Conservation (phyloP, 2,797 vertebrate species). For the Microctenopoma stevenorrisi region DNA sequence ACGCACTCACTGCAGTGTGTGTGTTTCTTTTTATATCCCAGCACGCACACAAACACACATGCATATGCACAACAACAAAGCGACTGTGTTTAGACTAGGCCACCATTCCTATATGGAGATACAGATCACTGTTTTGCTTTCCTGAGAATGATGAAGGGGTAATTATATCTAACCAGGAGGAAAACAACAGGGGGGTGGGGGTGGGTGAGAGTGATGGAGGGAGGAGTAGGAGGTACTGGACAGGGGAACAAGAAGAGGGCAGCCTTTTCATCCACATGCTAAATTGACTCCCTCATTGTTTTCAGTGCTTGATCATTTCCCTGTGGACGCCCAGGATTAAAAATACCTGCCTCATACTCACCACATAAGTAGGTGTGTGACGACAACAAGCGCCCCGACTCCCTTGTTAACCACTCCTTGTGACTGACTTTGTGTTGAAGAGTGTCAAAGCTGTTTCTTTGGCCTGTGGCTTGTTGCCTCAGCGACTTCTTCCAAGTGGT, state of each 20-base stretch:
- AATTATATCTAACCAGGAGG: constrained; percentile 68
- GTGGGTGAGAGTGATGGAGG: not conserved
- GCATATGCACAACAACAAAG: constrained; percentile 27
- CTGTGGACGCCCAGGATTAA: not conserved
- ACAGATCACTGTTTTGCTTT: constrained; percentile 75
- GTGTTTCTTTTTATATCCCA: constrained; percentile 32
- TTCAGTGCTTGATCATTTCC: constrained; percentile 22
- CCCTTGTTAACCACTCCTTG: constrained; percentile 27
- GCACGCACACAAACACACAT: not conserved
- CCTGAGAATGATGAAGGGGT: constrained; percentile 65
- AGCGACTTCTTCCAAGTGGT: constrained; percentile 16
- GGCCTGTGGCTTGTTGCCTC: constrained; percentile 48
- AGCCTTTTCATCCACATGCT: constrained; percentile 9
- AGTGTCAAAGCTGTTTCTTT: constrained; percentile 13
- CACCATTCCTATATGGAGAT: constrained; percentile 72
- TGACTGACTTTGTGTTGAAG: constrained; percentile 43
- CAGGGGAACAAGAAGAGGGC: not conserved
- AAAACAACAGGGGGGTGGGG: constrained; percentile 48
- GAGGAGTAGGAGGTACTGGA: not conserved
- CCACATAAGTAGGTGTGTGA: constrained; percentile 26
- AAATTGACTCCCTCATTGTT: constrained; percentile 21
- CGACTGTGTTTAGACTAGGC: constrained; percentile 74
- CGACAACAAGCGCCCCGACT: constrained; percentile 13
- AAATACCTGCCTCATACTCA: not conserved
- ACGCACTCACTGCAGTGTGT: not conserved